Evolutionary conservation across 1,140 invertebrate species (phyloP).

Genomic region (Vanessa tameamea): DNA sequence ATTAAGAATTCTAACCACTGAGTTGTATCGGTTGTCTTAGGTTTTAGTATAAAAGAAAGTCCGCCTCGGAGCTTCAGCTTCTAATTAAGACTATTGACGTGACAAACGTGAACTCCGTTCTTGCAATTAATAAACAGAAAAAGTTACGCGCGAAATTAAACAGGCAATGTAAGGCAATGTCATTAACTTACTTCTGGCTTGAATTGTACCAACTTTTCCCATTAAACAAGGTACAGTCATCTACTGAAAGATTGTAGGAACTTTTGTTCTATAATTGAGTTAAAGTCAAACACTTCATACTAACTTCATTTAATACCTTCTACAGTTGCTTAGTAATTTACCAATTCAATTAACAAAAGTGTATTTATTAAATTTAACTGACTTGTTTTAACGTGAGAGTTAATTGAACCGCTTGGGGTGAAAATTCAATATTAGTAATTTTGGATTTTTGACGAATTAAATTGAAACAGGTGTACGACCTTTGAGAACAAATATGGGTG

Average conservation of each 20-base stretch:
- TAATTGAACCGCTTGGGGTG: too few relatives aligned
- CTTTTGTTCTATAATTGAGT: conserved; percentile 3
- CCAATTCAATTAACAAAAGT: background rate
- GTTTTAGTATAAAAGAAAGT: background rate
- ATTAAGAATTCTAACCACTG: too few relatives aligned
- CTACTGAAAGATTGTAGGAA: background rate
- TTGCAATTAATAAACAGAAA: background rate
- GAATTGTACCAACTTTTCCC: conserved; percentile 17
- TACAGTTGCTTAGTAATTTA: background rate
- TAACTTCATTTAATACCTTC: background rate
- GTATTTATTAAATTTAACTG: background rate
- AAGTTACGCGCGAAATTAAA: conserved; percentile 26
- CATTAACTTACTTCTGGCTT: conserved; percentile 15
- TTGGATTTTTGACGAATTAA: too few relatives aligned
- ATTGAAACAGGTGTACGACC: too few relatives aligned
- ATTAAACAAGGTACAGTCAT: conserved; percentile 6
- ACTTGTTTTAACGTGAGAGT: too few relatives aligned
- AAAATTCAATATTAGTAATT: too few relatives aligned
- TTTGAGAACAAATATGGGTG: too few relatives aligned
- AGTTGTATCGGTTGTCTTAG: too few relatives aligned
- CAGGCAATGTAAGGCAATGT: conserved; percentile 7
- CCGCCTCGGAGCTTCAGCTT: background rate
- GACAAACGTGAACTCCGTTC: too few relatives aligned
- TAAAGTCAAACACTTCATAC: background rate
- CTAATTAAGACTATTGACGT: too few relatives aligned